A percentile compares a stretch with the other conserved stretches of the same genome.
Conservation (phyloP, 2,888 invertebrate species). For the Tetragnatha montana region DNA sequence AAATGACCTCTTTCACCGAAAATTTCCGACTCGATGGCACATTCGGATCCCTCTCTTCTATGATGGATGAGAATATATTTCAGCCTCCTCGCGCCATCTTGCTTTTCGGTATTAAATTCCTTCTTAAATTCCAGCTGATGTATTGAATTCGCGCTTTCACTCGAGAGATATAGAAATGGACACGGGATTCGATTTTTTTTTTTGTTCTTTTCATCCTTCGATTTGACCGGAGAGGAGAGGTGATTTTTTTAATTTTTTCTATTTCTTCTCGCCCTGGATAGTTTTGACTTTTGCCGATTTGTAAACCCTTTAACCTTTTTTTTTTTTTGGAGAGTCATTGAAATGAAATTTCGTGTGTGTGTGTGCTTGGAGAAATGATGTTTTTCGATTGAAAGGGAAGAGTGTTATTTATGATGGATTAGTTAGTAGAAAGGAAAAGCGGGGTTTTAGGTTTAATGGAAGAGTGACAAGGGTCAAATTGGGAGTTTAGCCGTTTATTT, state of each 20-base stretch:
- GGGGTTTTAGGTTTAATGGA: neutral
- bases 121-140: conserved; percentile 53
- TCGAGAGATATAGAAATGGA: conserved; percentile 34
- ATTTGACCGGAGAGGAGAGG: conserved; percentile 1
- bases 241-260: neutral
- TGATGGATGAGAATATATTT: conserved; percentile 57
- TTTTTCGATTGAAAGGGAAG: neutral
- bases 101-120: conserved; percentile 55
- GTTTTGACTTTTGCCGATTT: neutral
- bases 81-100: conserved; percentile 36
- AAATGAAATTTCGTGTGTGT: neutral
- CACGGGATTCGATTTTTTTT: conserved; percentile 1
- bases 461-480: neutral
- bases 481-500: neutral
- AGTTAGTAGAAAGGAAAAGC: neutral
- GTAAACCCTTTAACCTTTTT: neutral
- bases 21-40: conserved; percentile 39
- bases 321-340: neutral
- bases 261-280: neutral
- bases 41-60: conserved; percentile 33
- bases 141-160: conserved; percentile 40
- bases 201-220: neutral
- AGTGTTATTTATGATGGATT: neutral
- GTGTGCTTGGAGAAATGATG: neutral
- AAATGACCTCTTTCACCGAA: conserved; percentile 57